Percentiles rank a stretch among this genome's conserved stretches.
phyloP scores from a whole-genome alignment of 2,797 vertebrate genomes.

The Gymnocypris eckloni region DNA sequence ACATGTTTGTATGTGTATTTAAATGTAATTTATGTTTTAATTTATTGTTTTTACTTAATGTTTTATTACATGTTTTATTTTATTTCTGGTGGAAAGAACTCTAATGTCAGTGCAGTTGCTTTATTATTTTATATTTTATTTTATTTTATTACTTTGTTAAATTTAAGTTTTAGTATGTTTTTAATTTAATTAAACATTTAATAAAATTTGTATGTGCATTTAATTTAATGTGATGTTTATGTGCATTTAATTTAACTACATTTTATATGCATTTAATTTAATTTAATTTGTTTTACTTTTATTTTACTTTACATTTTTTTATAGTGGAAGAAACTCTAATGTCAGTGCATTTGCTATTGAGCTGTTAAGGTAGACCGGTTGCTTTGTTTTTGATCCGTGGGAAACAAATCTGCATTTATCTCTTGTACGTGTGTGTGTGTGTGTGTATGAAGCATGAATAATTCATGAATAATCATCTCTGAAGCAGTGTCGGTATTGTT shows the following conservation, averaged over 20 bases:
- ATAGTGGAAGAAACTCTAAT: background rate
- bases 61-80: background rate
- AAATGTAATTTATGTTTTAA: too few relatives aligned
- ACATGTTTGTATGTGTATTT: too few relatives aligned
- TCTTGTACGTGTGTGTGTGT: background rate
- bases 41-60: background rate
- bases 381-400: background rate
- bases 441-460: background rate
- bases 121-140: background rate
- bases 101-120: too few relatives aligned
- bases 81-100: background rate
- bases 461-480: background rate
- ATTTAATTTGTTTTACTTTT: too few relatives aligned
- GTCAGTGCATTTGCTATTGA: background rate
- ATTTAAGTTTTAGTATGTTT: background rate
- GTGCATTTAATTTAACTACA: background rate
- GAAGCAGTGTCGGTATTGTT: background rate
- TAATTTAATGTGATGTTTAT: background rate
- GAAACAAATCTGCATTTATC: background rate
- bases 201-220: background rate
- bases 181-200: background rate
- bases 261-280: background rate
- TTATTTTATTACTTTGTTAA: background rate
- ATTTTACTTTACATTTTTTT: too few relatives aligned
- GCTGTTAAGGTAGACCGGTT: background rate